These are phyloP conservation scores for Pedionomus torquatus DNA, from an alignment of 2,113 vertebrate species.

Conservation along the genomic window DNA sequence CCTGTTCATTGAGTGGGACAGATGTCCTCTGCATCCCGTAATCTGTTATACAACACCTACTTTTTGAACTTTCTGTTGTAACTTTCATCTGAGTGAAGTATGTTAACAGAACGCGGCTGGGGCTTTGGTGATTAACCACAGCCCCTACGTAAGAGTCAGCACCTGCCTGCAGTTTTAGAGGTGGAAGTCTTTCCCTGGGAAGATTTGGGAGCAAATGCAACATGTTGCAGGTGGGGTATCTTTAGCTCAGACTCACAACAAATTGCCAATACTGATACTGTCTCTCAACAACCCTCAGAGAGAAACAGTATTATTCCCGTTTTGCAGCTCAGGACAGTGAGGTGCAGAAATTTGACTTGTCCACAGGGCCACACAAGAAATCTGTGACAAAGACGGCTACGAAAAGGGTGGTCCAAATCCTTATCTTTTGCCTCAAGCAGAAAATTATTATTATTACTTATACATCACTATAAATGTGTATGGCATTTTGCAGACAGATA, in stretches of 20 bases:
- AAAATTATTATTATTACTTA: conserved; percentile 68
- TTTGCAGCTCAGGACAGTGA: not conserved
- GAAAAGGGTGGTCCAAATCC: conserved; percentile 6
- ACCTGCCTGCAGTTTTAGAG: not conserved
- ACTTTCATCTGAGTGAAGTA: conserved; percentile 71
- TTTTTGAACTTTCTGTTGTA: conserved; percentile 75
- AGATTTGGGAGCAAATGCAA: not conserved
- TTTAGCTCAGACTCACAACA: not conserved
- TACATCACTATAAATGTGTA: conserved; percentile 45
- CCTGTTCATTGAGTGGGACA: conserved; percentile 77
- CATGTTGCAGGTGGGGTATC: not conserved
- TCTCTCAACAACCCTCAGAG: not conserved
- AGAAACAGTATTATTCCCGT: not conserved
- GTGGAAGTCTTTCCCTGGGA: not conserved
- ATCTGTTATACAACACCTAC: conserved; percentile 78
- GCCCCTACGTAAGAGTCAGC: not conserved
- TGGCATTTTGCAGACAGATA: conserved; percentile 51
- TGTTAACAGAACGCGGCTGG: conserved; percentile 52
- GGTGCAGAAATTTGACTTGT: not conserved
- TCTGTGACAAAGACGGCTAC: not conserved
- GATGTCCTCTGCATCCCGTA: conserved; percentile 78
- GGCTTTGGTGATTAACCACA: conserved; percentile 53
- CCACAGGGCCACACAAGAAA: not conserved
- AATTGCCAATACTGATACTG: not conserved
- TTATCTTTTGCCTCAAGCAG: conserved; percentile 16